phyloP scores from a whole-genome alignment of 2,888 invertebrate genomes.

The Pomacea canaliculata region DNA sequence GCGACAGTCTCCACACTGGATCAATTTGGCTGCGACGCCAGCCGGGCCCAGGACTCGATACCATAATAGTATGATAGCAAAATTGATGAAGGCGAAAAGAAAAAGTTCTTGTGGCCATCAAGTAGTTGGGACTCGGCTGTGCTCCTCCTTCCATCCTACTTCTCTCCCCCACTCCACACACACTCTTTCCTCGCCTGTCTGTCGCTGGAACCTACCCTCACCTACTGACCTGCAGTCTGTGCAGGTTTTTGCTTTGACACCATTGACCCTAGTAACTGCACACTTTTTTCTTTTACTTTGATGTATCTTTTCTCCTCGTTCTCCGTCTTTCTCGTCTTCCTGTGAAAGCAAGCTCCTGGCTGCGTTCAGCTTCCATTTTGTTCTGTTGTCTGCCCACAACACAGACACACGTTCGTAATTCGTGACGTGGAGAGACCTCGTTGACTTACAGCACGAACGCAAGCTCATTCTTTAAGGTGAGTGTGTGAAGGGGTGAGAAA shows the following conservation, averaged over 20 bases:
- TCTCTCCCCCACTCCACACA: neutral
- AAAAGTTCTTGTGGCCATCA: neutral
- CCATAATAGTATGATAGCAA: constrained; percentile 5
- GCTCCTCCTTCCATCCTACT: neutral
- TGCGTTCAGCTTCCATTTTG: neutral
- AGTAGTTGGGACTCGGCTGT: neutral
- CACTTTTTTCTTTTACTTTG: neutral
- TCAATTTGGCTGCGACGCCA: neutral
- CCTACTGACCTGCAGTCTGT: too few species aligned
- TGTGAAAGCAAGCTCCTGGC: neutral
- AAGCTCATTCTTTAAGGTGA: too few species aligned
- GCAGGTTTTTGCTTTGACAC: too few species aligned
- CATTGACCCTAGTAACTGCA: neutral
- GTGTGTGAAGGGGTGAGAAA: too few species aligned
- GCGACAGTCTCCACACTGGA: neutral
- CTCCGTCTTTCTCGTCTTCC: constrained; percentile 3
- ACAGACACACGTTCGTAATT: too few species aligned
- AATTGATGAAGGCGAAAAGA: neutral
- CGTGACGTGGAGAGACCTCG: too few species aligned
- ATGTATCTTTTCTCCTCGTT: neutral
- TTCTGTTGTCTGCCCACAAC: neutral
- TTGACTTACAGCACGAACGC: too few species aligned
- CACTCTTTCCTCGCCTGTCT: too few species aligned
- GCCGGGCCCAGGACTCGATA: neutral
- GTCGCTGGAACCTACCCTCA: too few species aligned